These are phyloP conservation scores for Gallinago stenura DNA, from an alignment of 2,797 vertebrate genomes.

Conservation along the genomic window DNA sequence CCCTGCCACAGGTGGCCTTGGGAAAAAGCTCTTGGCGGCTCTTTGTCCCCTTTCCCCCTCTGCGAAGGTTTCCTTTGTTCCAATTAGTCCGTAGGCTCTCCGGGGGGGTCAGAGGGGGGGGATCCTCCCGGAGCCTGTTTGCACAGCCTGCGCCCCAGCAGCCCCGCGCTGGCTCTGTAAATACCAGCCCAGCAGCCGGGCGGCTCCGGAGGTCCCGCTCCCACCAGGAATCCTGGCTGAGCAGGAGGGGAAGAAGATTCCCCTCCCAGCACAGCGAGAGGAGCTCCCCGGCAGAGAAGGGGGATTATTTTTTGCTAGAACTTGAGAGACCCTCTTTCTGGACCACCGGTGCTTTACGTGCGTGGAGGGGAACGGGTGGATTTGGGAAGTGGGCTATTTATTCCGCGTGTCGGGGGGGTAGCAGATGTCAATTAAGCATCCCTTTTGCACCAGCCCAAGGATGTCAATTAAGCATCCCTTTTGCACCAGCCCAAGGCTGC, in stretches of 20 bases:
- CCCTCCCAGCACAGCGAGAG: not conserved
- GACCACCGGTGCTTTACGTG: not conserved
- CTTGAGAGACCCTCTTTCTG: not conserved
- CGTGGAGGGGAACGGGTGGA: fast-evolving
- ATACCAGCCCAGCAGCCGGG: not conserved
- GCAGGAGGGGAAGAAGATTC: not conserved
- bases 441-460: not conserved
- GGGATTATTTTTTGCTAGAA: not conserved
- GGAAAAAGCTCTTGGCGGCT: not conserved
- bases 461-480: not conserved
- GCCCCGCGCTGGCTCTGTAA: slow-evolving; percentile 45
- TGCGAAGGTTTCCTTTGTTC: slow-evolving; percentile 31
- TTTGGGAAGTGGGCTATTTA: not conserved
- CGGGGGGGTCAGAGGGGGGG: not conserved
- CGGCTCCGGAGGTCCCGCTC: not conserved
- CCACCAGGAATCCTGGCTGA: not conserved
- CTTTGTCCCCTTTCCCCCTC: not conserved
- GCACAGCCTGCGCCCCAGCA: slow-evolving; percentile 52
- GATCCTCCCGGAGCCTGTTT: slow-evolving; percentile 26
- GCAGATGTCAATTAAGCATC: not conserved
- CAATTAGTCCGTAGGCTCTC: not conserved
- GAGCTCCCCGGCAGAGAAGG: not conserved
- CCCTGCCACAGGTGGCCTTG: slow-evolving; percentile 32
- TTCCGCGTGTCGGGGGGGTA: fast-evolving
- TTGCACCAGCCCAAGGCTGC: not conserved